Evolutionary conservation across 2,113 vertebrate genomes (phyloP), one percentile per base, ranked within the genome.

Genomic region (Promerops cafer): DNA sequence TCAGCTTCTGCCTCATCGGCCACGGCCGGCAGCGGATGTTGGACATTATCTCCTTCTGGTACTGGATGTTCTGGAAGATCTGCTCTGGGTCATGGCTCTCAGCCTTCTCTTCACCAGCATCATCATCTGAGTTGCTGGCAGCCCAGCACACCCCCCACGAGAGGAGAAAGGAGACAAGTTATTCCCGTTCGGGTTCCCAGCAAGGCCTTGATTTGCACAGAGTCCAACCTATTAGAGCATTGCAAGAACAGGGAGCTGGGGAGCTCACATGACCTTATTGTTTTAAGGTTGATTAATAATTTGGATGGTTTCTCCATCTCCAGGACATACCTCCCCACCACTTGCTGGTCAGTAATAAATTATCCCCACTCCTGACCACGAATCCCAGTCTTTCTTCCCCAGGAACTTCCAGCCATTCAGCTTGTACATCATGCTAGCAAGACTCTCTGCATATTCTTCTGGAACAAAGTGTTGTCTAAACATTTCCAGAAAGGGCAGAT

Each of bases 1-100:
- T 97, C 49, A 99, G 98, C 97, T 99, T 99, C 96, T 99, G 99
- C 75, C 98, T 98, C 98, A 99, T 99, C 5, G 99, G 98, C 99
- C 99, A 99, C 1, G 99, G 99, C 92, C 99, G 97, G 95, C 98
- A 98, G 72, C 98, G 98, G 83, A 99, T 99, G 82, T 99, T 99
- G 79, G 99, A 98, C 77, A 99, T 98, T 47, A 99, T 98, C 77
- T 99, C 99, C 84, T 99, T 99, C 98, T 99, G 99, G 92, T 98
- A 98, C 97, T 99, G 99, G 94, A 99, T 99, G 90, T 99, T 99
- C 98, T 99, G 99, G 89, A 99, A 99, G 97, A 99, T 98, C 83
- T 99, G 98, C 93, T 99, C 99, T 0, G 99, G 99, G 88, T 99
- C 99, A 8, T 98, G 98, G 96, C 98, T 99, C 89, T 99, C 99